Evolutionary conservation across 2,888 invertebrate genomes (phyloP).

Genomic region (Cheilosia impressa): DNA sequence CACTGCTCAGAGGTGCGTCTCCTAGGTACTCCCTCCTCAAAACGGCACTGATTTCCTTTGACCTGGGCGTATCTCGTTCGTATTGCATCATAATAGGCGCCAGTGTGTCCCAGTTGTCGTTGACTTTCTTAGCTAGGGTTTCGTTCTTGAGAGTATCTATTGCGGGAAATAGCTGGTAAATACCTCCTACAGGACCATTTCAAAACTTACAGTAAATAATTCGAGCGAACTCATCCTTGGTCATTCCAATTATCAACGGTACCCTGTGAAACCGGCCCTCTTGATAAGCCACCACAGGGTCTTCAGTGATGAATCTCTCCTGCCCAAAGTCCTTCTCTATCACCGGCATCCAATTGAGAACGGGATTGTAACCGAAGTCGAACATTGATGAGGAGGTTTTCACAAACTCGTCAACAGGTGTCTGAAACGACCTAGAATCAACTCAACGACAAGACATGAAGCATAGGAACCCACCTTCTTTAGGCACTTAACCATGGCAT

Average conservation of each 20-base stretch:
- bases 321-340: slow-evolving; percentile 87
- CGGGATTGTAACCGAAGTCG: slow-evolving; percentile 80
- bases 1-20: slow-evolving; percentile 69
- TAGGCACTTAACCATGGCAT: slow-evolving; percentile 86
- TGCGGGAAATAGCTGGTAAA: not conserved
- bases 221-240: slow-evolving; percentile 87
- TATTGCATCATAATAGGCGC: slow-evolving; percentile 82
- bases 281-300: slow-evolving; percentile 85
- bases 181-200: not conserved
- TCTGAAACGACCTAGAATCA: slow-evolving; percentile 53
- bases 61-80: slow-evolving; percentile 79
- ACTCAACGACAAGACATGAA: not conserved
- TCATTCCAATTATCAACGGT: slow-evolving; percentile 87
- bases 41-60: slow-evolving; percentile 78
- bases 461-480: slow-evolving; percentile 82
- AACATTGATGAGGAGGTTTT: slow-evolving; percentile 79
- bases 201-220: slow-evolving; percentile 84
- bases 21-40: slow-evolving; percentile 78
- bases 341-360: slow-evolving; percentile 86
- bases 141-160: slow-evolving; percentile 85
- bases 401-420: slow-evolving; percentile 79
- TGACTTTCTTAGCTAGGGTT: slow-evolving; percentile 80
- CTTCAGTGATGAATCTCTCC: slow-evolving; percentile 86
- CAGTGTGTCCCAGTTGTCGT: slow-evolving; percentile 78
- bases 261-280: slow-evolving; percentile 86